Conservation (phyloP, 1,140 invertebrate species). For the Sminthurides bifidus region DNA sequence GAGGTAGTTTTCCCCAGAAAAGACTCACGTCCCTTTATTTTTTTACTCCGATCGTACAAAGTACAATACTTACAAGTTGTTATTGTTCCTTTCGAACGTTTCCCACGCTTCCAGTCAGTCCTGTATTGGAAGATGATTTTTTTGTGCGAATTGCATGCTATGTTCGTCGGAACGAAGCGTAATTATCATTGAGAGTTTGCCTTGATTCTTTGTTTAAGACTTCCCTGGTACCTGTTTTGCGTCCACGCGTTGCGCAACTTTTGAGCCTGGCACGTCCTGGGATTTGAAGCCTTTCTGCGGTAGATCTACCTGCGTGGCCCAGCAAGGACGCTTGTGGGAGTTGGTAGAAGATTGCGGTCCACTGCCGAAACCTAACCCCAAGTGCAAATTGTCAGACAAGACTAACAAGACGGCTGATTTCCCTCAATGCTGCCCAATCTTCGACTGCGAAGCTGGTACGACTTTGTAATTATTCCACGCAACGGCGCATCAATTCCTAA, state of each 20-base stretch:
- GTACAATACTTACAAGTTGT: too few relatives aligned
- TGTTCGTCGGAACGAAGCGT: too few relatives aligned
- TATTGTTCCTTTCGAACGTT: not conserved
- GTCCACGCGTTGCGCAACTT: conserved; percentile 71
- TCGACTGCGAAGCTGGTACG: conserved; percentile 64
- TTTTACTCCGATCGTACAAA: too few relatives aligned
- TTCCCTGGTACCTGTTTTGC: conserved; percentile 81
- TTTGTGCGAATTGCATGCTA: too few relatives aligned
- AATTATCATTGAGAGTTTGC: too few relatives aligned
- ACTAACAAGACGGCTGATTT: conserved; percentile 77
- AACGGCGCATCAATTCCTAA: not conserved
- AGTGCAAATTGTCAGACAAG: conserved; percentile 71
- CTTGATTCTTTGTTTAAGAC: conserved; percentile 47
- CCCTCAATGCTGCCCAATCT: conserved; percentile 69
- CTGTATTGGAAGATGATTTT: too few relatives aligned
- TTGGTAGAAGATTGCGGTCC: conserved; percentile 75
- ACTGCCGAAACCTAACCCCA: conserved; percentile 66
- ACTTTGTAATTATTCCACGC: not conserved
- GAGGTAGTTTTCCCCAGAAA: too few relatives aligned
- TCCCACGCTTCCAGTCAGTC: not conserved
- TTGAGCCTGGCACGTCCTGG: conserved; percentile 67
- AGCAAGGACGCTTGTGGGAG: conserved; percentile 54
- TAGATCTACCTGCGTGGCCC: conserved; percentile 60
- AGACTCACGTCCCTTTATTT: too few relatives aligned
- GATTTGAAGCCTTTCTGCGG: conserved; percentile 75